A percentile compares a stretch with the other conserved stretches of the same genome.
Conservation (phyloP, 2,113 vertebrate genomes). For the Zosterops hypoxanthus region DNA sequence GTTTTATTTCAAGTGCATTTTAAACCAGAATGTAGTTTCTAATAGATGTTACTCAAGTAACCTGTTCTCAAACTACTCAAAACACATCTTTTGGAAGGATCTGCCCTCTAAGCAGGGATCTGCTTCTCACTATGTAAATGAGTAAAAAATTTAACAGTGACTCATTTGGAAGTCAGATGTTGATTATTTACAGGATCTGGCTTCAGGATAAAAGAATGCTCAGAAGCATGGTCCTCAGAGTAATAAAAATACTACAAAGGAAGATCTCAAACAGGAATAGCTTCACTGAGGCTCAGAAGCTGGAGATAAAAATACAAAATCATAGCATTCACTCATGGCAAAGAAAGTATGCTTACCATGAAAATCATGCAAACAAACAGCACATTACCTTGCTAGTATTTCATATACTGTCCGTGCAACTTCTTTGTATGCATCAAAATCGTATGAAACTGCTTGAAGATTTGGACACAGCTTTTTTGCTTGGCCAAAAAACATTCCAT, state of each 20-base stretch:
- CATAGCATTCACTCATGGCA: not conserved
- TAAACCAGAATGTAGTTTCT: not conserved
- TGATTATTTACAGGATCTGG: not conserved
- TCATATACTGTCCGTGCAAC: slow-evolving; percentile 91
- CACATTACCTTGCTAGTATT: slow-evolving; percentile 87
- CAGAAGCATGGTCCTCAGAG: not conserved
- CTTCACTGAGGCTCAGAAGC: not conserved
- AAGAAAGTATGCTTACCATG: not conserved
- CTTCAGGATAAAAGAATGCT: not conserved
- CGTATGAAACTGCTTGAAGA: slow-evolving; percentile 90
- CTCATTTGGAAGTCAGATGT: not conserved
- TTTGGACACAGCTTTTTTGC: slow-evolving; percentile 92
- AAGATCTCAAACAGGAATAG: not conserved
- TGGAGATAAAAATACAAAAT: not conserved
- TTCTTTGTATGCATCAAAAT: slow-evolving; percentile 94
- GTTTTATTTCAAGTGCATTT: not conserved
- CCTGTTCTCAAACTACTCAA: not conserved
- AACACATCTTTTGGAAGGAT: not conserved
- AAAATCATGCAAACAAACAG: not conserved
- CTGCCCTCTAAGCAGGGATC: not conserved
- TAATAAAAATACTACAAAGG: not conserved
- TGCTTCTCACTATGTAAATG: not conserved
- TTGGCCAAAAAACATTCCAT: slow-evolving; percentile 97
- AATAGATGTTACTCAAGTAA: not conserved
- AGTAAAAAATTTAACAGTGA: not conserved